phyloP scores from a whole-genome alignment of 2,888 invertebrate species.

The Tipula vernalis region DNA sequence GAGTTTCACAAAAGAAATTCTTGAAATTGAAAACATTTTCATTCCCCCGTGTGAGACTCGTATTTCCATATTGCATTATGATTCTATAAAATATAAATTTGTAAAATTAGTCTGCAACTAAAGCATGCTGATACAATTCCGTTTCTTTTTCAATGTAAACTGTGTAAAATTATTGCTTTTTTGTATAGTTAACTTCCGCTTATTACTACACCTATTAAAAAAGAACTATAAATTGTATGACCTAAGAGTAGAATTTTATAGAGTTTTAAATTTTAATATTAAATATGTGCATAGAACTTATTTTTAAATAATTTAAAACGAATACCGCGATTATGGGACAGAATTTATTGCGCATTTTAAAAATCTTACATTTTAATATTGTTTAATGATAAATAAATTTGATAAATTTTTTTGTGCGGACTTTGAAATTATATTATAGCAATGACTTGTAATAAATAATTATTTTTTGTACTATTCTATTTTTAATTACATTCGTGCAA shows the following conservation, averaged over 20 bases:
- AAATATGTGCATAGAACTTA: not conserved
- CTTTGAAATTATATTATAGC: not conserved
- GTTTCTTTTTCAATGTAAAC: not conserved
- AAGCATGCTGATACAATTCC: not conserved
- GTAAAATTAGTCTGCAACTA: not conserved
- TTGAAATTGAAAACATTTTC: too few relatives aligned
- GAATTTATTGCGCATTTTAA: not conserved
- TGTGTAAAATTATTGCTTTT: not conserved
- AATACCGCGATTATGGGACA: not conserved
- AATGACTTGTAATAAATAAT: not conserved
- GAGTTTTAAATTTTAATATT: not conserved
- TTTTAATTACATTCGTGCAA: not conserved
- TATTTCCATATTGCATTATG: not conserved
- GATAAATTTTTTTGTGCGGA: not conserved
- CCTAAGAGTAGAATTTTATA: not conserved
- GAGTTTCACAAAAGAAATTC: too few relatives aligned
- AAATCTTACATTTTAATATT: not conserved
- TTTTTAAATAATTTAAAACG: not conserved
- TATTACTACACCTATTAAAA: not conserved
- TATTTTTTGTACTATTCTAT: not conserved
- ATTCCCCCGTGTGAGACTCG: too few relatives aligned
- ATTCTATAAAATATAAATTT: not conserved
- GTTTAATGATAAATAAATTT: not conserved
- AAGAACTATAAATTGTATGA: not conserved
- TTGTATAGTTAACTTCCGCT: not conserved